A percentile compares a stretch with the other conserved stretches of the same genome.
Evolutionary conservation across 2,888 invertebrate species (phyloP).

Genomic region (Morpho achilles): DNA sequence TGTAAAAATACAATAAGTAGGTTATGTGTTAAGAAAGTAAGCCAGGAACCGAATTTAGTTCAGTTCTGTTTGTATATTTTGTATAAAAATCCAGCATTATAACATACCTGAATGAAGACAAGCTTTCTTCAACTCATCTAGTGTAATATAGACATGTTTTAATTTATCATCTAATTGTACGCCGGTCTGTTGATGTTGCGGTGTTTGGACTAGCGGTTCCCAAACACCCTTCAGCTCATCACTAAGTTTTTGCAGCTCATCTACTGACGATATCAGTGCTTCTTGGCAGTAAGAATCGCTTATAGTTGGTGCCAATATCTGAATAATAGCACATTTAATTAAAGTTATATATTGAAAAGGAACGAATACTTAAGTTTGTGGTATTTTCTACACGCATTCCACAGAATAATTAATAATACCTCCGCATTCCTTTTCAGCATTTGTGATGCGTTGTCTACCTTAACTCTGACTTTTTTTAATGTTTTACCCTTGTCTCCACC

Average conservation of each 20-base stretch:
- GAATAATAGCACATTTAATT: neutral
- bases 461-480: constrained; percentile 22
- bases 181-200: constrained; percentile 10
- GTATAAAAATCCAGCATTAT: neutral
- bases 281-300: constrained; percentile 18
- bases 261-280: constrained; percentile 16
- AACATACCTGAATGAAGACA: constrained; percentile 3
- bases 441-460: constrained; percentile 33
- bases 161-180: constrained; percentile 10
- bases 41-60: too few relatives aligned
- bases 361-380: too few relatives aligned
- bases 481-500: constrained; percentile 15
- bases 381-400: too few relatives aligned
- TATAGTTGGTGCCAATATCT: constrained; percentile 22
- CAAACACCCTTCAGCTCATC: constrained; percentile 15
- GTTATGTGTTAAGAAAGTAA: too few relatives aligned
- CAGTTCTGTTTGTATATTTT: too few relatives aligned
- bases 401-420: constrained; percentile 25
- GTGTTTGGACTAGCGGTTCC: constrained; percentile 16
- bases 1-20: neutral
- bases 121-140: constrained; percentile 9
- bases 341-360: too few relatives aligned
- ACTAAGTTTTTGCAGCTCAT: constrained; percentile 7
- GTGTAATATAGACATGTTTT: constrained; percentile 1
- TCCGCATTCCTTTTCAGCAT: constrained; percentile 33